Evolutionary conservation across 1,140 invertebrate genomes (phyloP), one percentile per base, ranked within the genome.

Genomic region (Neodiprion lecontei): DNA sequence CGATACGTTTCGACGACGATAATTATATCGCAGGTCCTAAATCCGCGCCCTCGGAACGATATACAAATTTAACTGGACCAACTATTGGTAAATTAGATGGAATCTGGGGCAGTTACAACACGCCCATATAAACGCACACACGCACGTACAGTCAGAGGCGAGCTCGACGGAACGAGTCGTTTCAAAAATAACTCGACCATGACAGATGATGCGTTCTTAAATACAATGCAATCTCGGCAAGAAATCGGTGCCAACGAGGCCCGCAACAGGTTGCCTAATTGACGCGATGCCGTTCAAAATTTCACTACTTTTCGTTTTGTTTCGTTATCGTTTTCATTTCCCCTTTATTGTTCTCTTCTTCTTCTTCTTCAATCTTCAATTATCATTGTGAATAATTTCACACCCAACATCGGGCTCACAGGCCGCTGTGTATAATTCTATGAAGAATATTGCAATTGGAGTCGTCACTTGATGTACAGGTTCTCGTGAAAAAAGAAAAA

Each of bases 61-160:
- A 21, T 21, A 21, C 17, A 83, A 79, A 84, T 85, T 84, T 82
- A 79, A 77, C 74, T 78, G 72, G 77, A 74, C 77, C 70, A 74
- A 82, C 80, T 81, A 84, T 84, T 84, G 80, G 84, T 85, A 80
- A 85, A 81, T 79, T 83, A 81, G 75, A 70, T 74, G 83, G 82
- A 81, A 86, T 86, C 81, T 85, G 83, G 84, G 84, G 79, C 85
- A 77, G 79, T 86, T 84, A 78, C 85, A 79, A 85, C 83, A 86
- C 79, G 78, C 80, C 10, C 50, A 53, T 11, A 53, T 53, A 53
- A 53, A 14, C 10, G 50, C 10, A 53, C 10, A 53, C 10, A 53
- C 10, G 50, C 17, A 21, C 17, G 17, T 21, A 21, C 17, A 21
- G 17, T 21, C 17, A 21, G 17, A 21, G 17, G 17, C 17, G 17